Percentiles rank a stretch among this genome's conserved stretches.
Evolutionary conservation across 2,888 invertebrate species (phyloP).

Genomic region (Bombylius major): DNA sequence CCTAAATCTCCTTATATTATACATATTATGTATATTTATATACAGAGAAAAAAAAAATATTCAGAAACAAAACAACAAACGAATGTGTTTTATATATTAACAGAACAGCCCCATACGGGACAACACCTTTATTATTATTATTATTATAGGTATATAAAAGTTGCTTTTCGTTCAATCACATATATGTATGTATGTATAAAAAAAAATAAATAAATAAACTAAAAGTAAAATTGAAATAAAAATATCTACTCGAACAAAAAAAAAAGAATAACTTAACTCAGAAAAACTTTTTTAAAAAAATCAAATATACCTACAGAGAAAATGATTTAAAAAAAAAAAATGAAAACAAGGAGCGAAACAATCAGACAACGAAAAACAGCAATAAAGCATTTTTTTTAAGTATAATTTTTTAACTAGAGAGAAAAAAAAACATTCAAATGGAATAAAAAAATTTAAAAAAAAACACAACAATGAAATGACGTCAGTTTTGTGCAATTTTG

Average conservation of each 20-base stretch:
- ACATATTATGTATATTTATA: no score
- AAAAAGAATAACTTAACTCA: not conserved
- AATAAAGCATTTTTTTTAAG: not conserved
- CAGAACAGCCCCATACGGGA: not conserved
- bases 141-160: no score
- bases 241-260: not conserved
- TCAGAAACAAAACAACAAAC: not conserved
- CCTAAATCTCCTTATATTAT: not conserved
- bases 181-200: not conserved
- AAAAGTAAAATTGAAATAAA: not conserved
- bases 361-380: not conserved
- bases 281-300: not conserved
- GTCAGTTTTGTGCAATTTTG: slow-evolving; percentile 8
- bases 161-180: not conserved
- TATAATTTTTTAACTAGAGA: not conserved
- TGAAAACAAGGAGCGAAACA: not conserved
- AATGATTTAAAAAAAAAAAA: not conserved
- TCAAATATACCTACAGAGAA: not conserved
- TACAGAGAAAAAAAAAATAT: not conserved
- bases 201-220: not conserved
- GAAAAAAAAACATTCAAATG: not conserved
- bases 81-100: no score
- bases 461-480: slow-evolving; percentile 11
- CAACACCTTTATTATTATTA: not conserved
- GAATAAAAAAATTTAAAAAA: not conserved